phyloP scores from a whole-genome alignment of 2,797 vertebrate genomes.

The Chrysolophus pictus region DNA sequence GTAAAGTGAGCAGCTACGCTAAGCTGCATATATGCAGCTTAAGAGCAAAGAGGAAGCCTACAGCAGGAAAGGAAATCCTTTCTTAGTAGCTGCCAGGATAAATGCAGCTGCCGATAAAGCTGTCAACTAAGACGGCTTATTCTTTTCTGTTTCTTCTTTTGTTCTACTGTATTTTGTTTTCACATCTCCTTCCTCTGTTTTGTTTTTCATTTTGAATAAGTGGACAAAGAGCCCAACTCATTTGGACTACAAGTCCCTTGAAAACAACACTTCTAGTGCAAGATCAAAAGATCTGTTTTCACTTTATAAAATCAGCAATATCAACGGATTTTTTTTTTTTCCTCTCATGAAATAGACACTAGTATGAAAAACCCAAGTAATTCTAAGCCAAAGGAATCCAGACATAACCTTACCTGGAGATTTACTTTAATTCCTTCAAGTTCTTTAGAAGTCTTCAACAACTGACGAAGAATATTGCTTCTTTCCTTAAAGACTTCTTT shows the following conservation, averaged over 20 bases:
- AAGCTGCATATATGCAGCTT: background rate
- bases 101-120: background rate
- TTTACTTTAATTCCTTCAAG: conserved; percentile 95
- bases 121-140: background rate
- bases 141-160: background rate
- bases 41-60: background rate
- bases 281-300: background rate
- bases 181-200: background rate
- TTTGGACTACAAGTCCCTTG: background rate
- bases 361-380: background rate
- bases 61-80: background rate
- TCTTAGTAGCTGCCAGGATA: background rate
- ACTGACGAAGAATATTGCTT: conserved; percentile 91
- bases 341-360: background rate
- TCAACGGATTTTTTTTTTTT: background rate
- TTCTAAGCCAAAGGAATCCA: background rate
- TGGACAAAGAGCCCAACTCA: background rate
- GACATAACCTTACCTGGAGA: conserved; percentile 86
- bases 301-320: background rate
- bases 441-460: conserved; percentile 94
- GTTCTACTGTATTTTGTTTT: background rate
- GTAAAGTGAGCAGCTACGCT: background rate
- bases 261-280: background rate
- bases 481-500: conserved; percentile 95
- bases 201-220: background rate